A percentile compares a stretch with the other conserved stretches of the same genome.
Evolutionary conservation across 2,888 invertebrate species (phyloP).

Genomic region (Trissolcus brochymenae): DNA sequence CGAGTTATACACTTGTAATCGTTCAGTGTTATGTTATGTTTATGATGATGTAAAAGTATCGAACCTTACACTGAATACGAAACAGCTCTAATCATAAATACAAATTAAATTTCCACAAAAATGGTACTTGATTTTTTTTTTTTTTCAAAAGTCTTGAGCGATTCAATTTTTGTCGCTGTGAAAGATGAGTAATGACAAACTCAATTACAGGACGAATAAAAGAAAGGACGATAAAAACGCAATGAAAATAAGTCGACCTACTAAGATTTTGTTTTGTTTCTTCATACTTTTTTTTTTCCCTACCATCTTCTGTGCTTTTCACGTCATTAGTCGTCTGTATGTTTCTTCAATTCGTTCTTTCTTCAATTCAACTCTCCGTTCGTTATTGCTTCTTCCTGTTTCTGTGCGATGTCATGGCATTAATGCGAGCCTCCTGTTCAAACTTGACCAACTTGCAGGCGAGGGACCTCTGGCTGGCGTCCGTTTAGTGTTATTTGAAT

Average conservation of each 20-base stretch:
- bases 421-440: conserved; percentile 20
- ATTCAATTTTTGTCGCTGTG: neutral
- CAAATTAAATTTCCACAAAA: too few relatives aligned
- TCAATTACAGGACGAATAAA: conserved; percentile 4
- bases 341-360: conserved; percentile 3
- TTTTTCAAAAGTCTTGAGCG: too few relatives aligned
- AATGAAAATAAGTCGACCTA: conserved; percentile 28
- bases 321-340: conserved; percentile 28
- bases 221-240: neutral
- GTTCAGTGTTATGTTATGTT: too few relatives aligned
- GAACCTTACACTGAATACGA: too few relatives aligned
- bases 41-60: too few relatives aligned
- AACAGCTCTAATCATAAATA: too few relatives aligned
- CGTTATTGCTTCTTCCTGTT: conserved; percentile 31
- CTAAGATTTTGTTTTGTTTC: conserved; percentile 14
- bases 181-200: conserved; percentile 11
- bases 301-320: conserved; percentile 26
- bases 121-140: too few relatives aligned
- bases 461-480: neutral
- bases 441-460: conserved; percentile 23
- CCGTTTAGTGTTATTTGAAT: conserved; percentile 26
- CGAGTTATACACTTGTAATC: too few relatives aligned
- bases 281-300: neutral
- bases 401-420: conserved; percentile 27
- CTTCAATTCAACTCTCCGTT: conserved; percentile 28